Evolutionary conservation across 2,888 invertebrate genomes (phyloP).

Genomic region (Drosophila antonietae): DNA sequence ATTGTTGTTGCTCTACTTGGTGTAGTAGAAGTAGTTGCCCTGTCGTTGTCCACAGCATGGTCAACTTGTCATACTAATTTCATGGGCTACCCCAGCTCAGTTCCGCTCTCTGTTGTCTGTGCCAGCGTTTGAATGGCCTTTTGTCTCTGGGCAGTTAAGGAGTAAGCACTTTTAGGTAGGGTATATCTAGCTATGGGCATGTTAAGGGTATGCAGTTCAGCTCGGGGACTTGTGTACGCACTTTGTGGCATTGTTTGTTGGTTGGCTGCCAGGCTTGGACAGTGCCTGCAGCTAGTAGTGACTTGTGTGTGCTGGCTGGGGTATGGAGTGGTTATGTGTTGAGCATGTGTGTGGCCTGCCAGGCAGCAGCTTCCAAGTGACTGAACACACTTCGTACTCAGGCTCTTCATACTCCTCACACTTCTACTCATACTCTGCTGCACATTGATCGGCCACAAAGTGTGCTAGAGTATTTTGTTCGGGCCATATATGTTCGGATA

Average conservation of each 20-base stretch:
- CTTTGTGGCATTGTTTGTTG: slow-evolving; percentile 43
- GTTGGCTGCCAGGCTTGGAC: slow-evolving; percentile 25
- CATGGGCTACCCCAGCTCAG: slow-evolving; percentile 33
- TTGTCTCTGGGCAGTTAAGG: slow-evolving; percentile 30
- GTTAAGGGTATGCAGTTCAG: slow-evolving; percentile 1
- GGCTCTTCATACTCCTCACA: not conserved
- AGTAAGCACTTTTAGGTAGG: not conserved
- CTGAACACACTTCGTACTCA: slow-evolving; percentile 38
- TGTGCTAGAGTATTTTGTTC: slow-evolving; percentile 46
- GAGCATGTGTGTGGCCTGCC: slow-evolving; percentile 41
- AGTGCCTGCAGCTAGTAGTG: slow-evolving; percentile 35
- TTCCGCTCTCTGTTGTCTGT: slow-evolving; percentile 16
- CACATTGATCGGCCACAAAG: slow-evolving; percentile 66
- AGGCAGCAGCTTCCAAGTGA: slow-evolving; percentile 67
- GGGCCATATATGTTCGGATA: no score
- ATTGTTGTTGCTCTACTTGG: slow-evolving; percentile 12
- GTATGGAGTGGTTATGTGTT: no score
- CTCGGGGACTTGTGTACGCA: slow-evolving; percentile 29
- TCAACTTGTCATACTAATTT: slow-evolving; percentile 77
- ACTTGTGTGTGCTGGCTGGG: not conserved
- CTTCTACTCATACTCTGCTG: not conserved
- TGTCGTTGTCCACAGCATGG: slow-evolving; percentile 52
- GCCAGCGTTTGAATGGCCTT: slow-evolving; percentile 23
- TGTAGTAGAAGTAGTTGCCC: slow-evolving; percentile 15
- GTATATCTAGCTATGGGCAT: not conserved